Conservation (phyloP, 2,797 vertebrate genomes). For the Chrysocyon brachyurus region DNA sequence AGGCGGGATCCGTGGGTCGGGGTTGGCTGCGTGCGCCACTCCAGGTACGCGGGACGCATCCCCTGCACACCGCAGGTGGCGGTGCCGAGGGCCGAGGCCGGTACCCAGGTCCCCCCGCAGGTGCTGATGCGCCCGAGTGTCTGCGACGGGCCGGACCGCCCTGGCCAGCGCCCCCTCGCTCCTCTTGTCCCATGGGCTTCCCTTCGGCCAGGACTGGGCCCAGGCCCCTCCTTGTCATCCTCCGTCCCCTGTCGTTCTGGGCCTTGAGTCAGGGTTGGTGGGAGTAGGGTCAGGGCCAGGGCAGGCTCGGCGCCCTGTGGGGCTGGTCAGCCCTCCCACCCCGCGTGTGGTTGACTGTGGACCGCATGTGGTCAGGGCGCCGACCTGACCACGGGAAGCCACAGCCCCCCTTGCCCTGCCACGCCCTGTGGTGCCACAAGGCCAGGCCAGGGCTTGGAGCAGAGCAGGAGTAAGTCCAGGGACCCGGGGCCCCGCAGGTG, state of each 20-base stretch:
- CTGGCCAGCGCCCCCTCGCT: rapidly evolving
- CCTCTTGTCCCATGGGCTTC: not conserved
- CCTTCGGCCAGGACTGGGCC: not conserved
- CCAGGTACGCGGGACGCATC: not conserved
- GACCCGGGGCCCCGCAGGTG: no score
- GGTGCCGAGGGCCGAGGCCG: rapidly evolving
- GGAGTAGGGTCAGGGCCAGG: no score
- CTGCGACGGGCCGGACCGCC: not conserved
- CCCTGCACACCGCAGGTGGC: not conserved
- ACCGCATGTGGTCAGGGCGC: not conserved
- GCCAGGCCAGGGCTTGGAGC: not conserved
- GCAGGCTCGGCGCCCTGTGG: no score
- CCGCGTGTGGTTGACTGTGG: not conserved
- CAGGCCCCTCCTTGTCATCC: not conserved
- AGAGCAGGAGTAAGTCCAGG: no score
- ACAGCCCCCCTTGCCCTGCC: rapidly evolving
- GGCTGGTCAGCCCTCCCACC: no score
- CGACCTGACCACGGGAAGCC: not conserved
- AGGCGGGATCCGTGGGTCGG: not conserved
- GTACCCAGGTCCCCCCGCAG: rapidly evolving
- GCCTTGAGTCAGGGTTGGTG: rapidly evolving
- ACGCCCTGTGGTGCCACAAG: rapidly evolving
- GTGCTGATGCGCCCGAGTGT: not conserved
- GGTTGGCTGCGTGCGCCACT: not conserved
- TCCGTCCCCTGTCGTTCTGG: no score